These are phyloP conservation scores for Mus spretus DNA, from an alignment of 2,797 vertebrate species.

Conservation along the genomic window DNA sequence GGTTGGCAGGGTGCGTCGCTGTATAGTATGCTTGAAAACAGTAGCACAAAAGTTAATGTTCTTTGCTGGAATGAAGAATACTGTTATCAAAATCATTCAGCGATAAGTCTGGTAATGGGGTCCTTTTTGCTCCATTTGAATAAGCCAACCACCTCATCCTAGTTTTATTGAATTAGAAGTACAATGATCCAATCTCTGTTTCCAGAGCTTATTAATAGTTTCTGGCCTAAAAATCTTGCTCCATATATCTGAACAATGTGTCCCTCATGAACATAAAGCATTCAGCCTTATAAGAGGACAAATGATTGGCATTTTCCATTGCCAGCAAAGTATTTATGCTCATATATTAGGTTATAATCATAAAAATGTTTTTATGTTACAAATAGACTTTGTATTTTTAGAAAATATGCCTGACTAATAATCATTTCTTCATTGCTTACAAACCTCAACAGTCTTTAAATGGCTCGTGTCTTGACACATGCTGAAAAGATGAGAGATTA, in stretches of 20 bases:
- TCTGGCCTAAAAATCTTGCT: background rate
- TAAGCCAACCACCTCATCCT: constrained; percentile 16
- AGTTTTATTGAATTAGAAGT: constrained; percentile 51
- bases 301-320: constrained; percentile 38
- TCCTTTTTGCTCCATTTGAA: constrained; percentile 36
- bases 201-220: constrained; percentile 14
- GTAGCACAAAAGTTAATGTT: background rate
- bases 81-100: constrained; percentile 20
- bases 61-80: background rate
- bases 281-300: constrained; percentile 30
- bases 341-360: constrained; percentile 72
- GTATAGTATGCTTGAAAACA: background rate
- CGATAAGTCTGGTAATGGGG: background rate
- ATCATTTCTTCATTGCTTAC: constrained; percentile 63
- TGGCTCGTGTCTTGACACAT: constrained; percentile 39
- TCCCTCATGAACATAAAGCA: constrained; percentile 28
- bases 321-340: constrained; percentile 58
- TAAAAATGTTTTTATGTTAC: constrained; percentile 50
- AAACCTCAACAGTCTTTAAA: constrained; percentile 70
- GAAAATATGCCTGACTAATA: constrained; percentile 48
- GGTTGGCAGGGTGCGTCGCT: background rate
- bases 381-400: constrained; percentile 67
- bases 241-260: constrained; percentile 34
- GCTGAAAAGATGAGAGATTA: constrained; percentile 29
- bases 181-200: constrained; percentile 26